phyloP scores from a whole-genome alignment of 2,113 vertebrate genomes.

The Corythoichthys intestinalis region DNA sequence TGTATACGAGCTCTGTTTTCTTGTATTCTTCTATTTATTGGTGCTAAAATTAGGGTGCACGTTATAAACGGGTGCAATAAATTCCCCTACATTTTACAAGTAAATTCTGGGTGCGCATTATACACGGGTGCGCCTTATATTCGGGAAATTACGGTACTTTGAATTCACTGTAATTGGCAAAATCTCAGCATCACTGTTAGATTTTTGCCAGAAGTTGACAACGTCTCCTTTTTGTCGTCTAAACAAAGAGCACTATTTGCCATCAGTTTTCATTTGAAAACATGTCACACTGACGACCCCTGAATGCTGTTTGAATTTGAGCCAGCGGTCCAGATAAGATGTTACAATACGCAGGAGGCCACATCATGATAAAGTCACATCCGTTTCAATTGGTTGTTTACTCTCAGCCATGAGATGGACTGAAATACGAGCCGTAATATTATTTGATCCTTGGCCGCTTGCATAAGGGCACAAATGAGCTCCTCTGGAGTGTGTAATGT shows the following conservation, averaged over 20 bases:
- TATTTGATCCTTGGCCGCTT: conserved; percentile 46
- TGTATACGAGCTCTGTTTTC: no score
- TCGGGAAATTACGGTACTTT: no score
- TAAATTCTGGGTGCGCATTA: no score
- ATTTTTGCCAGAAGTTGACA: neutral
- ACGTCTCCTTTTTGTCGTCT: neutral
- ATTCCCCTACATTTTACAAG: no score
- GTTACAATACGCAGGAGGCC: neutral
- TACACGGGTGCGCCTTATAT: no score
- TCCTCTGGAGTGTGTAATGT: conserved; percentile 48
- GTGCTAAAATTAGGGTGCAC: no score
- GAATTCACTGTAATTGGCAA: neutral
- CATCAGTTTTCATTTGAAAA: neutral
- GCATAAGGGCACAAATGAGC: conserved; percentile 47
- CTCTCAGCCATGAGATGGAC: conserved; percentile 49
- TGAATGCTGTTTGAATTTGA: neutral
- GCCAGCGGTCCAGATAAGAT: neutral
- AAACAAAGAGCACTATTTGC: neutral
- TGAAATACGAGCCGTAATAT: conserved; percentile 63
- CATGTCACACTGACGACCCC: neutral
- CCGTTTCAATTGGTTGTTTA: conserved; percentile 52
- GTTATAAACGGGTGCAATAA: no score
- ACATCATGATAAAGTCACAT: conserved; percentile 44
- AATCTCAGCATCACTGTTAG: neutral
- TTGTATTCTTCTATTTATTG: no score